Base-by-base conservation (phyloP, 2,797 vertebrate genomes). In the Clarias fuscus region DNA sequence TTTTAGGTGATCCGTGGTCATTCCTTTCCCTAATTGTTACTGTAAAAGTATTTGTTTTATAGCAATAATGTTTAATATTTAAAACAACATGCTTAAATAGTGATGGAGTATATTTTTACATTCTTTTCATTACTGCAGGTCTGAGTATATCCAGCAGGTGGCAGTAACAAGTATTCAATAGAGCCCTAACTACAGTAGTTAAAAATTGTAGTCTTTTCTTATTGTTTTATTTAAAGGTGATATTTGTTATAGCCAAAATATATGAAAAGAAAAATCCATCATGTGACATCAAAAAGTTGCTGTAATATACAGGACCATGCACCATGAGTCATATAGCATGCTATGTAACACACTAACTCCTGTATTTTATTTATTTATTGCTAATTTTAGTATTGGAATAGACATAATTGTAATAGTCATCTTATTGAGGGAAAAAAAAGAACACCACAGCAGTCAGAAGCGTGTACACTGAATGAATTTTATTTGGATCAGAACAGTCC, bases 401-500 rank as follows among this genome's bases (percentile, higher is more conserved):
- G 27, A 4, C 48, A 48, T 68, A 68, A n/a, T 6, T 30, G 3
- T 20, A 59, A 62, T 62, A 37, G n/a, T 13, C 3, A 22, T 58
- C 3, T 20, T 59, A 37, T 17, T 58, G 76, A 65, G 84, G 3
- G n/a, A 5, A 59, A 68, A 68, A 17, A n/a, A 89, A 62, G 33
- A 33, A 33, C 33, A 33, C 33, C 33, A 62, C 71, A 10, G 7
- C n/a, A 24, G 22, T 22, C 43, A 1, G 0, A 17, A 80, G 85
- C 71, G 75, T 77, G 79, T 92, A 91, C 92, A 93, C 70, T 88
- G 90, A 93, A 87, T 84, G 89, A 93, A 87, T 84, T 92, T 95
- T 95, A 93, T 90, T 88, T 93, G 85, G 84, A 90, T 92, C 90
- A 93, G 90, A 91, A 91, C 90, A 91, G 83, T 87, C 88, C 87